phyloP scores from a whole-genome alignment of 2,797 vertebrate species.

The Cyprinodon diabolis region DNA sequence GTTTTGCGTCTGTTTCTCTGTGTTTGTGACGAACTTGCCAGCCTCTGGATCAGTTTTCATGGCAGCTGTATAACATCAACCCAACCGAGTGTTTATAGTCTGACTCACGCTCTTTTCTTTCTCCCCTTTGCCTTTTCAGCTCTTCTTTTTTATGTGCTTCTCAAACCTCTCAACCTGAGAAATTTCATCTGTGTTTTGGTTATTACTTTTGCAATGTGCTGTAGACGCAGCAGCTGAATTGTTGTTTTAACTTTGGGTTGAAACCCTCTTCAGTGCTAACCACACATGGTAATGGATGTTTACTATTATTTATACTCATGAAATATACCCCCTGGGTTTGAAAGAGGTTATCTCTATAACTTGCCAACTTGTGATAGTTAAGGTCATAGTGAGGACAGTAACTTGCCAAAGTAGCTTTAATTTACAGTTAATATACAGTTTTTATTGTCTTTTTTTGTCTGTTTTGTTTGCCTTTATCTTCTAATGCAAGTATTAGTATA shows the following conservation, averaged over 20 bases:
- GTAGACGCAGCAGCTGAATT: not conserved
- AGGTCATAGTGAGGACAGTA: not conserved
- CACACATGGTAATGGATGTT: not conserved
- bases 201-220: not conserved
- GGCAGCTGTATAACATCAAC: constrained; percentile 68
- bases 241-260: constrained; percentile 1
- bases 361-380: not conserved
- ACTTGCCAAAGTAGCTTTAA: too few species aligned
- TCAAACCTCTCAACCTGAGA: constrained; percentile 10
- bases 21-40: constrained; percentile 33
- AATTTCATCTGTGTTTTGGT: not conserved
- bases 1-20: constrained; percentile 28
- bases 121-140: constrained; percentile 12
- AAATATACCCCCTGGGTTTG: not conserved
- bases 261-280: not conserved
- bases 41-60: constrained; percentile 61
- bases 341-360: not conserved
- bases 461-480: too few species aligned
- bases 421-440: not conserved
- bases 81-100: constrained; percentile 65
- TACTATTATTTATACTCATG: not conserved
- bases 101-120: constrained; percentile 48
- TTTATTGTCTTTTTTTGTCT: too few species aligned
- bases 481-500: not conserved
- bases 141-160: constrained; percentile 9